Percentiles rank a stretch among this genome's conserved stretches.
phyloP scores from a whole-genome alignment of 2,113 vertebrate genomes.

The Halcyon senegalensis region DNA sequence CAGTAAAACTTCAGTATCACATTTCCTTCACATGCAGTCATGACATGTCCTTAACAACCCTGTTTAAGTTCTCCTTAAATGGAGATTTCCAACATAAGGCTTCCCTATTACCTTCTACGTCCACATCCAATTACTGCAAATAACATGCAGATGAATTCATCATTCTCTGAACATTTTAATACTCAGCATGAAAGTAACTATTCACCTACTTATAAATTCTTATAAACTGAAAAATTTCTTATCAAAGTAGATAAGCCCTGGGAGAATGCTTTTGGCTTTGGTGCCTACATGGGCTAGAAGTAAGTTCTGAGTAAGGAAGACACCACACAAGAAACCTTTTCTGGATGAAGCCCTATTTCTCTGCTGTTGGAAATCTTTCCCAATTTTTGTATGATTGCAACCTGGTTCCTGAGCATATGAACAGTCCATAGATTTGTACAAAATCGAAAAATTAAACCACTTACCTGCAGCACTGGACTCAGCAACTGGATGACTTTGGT shows the following conservation, averaged over 20 bases:
- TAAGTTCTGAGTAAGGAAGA: not conserved
- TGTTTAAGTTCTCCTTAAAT: not conserved
- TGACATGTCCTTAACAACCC: not conserved
- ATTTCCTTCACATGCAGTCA: not conserved
- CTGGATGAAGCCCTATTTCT: not conserved
- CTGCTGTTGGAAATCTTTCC: not conserved
- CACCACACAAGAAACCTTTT: not conserved
- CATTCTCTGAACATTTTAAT: not conserved
- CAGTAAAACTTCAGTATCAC: not conserved
- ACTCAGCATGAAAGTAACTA: not conserved
- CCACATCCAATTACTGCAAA: not conserved
- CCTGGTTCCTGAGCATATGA: not conserved
- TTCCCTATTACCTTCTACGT: not conserved
- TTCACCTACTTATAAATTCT: not conserved
- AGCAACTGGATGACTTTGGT: not conserved
- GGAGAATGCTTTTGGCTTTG: not conserved
- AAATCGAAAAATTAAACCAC: not conserved
- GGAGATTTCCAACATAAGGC: not conserved
- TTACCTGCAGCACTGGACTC: slow-evolving; percentile 36
- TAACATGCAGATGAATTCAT: not conserved
- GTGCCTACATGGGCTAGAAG: not conserved
- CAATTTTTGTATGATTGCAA: not conserved
- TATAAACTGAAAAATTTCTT: not conserved
- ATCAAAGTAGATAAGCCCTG: not conserved
- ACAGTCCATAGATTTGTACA: not conserved